Conservation (phyloP, 2,888 invertebrate genomes). For the Nematopogon swammerdamellus region DNA sequence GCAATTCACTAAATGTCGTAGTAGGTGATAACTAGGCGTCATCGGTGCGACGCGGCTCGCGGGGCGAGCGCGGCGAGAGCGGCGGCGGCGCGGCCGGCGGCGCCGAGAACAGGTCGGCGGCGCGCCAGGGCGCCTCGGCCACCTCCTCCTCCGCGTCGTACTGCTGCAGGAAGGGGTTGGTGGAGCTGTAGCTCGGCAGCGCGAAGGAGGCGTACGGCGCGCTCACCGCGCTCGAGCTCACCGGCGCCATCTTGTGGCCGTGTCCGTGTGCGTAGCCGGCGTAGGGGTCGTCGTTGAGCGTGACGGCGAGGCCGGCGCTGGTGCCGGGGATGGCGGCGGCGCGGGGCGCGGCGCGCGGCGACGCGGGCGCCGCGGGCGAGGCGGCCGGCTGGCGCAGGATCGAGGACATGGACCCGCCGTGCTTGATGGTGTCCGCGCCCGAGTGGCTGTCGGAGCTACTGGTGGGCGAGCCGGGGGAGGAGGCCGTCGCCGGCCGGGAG, state of each 20-base stretch:
- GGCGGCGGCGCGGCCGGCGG: constrained; percentile 19
- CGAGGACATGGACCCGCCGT: constrained; percentile 51
- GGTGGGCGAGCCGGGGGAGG: constrained; percentile 85
- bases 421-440: constrained; percentile 73
- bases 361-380: constrained; percentile 27
- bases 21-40: not conserved
- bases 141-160: constrained; percentile 46
- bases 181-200: constrained; percentile 45
- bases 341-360: constrained; percentile 26
- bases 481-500: constrained; percentile 45
- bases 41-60: not conserved
- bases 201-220: constrained; percentile 9
- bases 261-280: constrained; percentile 46
- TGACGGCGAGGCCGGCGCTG: constrained; percentile 61
- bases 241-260: constrained; percentile 20
- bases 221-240: constrained; percentile 28
- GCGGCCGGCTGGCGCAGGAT: constrained; percentile 40
- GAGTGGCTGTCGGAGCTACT: constrained; percentile 80
- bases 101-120: constrained; percentile 41
- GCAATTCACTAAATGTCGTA: constrained; percentile 25
- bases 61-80: not conserved
- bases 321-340: constrained; percentile 51
- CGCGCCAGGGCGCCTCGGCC: constrained; percentile 42
- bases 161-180: constrained; percentile 61
- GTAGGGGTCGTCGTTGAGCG: constrained; percentile 63